phyloP scores from a whole-genome alignment of 2,113 vertebrate genomes.

The Dipodomys stephensi region DNA sequence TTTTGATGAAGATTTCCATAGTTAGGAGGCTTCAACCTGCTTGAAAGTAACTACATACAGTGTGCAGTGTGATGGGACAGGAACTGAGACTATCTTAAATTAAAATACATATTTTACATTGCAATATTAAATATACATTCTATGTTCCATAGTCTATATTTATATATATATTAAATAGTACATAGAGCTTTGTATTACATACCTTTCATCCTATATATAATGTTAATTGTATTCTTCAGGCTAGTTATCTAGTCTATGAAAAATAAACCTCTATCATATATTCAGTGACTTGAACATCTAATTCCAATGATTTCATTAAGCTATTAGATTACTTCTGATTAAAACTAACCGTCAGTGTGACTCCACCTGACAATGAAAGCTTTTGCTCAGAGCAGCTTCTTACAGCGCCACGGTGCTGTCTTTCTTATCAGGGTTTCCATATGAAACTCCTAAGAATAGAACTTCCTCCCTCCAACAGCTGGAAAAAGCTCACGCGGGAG shows the following conservation, averaged over 20 bases:
- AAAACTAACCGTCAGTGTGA: slow-evolving; percentile 82
- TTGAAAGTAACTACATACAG: background rate
- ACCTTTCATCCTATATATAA: no score
- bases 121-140: no score
- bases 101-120: no score
- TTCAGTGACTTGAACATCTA: slow-evolving; percentile 49
- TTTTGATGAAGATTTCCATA: background rate
- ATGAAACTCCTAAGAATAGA: slow-evolving; percentile 84
- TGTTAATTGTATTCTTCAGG: background rate
- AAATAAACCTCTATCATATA: slow-evolving; percentile 69
- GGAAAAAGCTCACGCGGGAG: slow-evolving; percentile 82
- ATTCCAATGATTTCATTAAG: slow-evolving; percentile 83
- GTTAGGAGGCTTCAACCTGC: background rate
- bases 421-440: slow-evolving; percentile 85
- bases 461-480: slow-evolving; percentile 82
- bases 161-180: no score
- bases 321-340: slow-evolving; percentile 86
- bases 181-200: no score
- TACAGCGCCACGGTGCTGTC: slow-evolving; percentile 79
- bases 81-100: background rate
- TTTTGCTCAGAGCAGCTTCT: slow-evolving; percentile 80
- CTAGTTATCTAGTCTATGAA: slow-evolving; percentile 56
- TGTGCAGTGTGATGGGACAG: background rate
- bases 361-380: slow-evolving; percentile 75
- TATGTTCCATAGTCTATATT: no score